These are phyloP conservation scores for Mormyrus hasselquistii DNA, from an alignment of 2,797 vertebrate genomes.

Conservation along the genomic window DNA sequence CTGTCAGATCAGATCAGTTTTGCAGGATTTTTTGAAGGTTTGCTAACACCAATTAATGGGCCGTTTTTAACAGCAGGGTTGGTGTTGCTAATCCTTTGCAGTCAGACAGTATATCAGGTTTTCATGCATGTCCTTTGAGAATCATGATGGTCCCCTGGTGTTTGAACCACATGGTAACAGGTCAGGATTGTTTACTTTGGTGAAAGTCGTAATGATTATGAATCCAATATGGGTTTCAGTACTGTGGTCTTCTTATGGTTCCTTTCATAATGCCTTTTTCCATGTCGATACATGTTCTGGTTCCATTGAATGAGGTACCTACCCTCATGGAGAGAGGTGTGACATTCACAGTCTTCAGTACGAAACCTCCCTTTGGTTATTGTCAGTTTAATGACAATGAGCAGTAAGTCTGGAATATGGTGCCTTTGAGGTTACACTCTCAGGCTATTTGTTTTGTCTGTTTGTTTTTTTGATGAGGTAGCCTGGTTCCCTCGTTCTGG, in stretches of 20 bases:
- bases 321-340: background rate
- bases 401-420: background rate
- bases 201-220: background rate
- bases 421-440: background rate
- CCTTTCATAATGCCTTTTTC: no score
- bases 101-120: background rate
- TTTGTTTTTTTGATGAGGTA: slow-evolving; percentile 32
- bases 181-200: background rate
- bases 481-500: slow-evolving; percentile 72
- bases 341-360: background rate
- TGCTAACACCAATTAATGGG: background rate
- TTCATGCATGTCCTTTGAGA: background rate
- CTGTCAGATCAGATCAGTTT: background rate
- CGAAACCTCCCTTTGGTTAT: background rate
- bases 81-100: background rate
- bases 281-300: background rate
- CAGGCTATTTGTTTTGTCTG: background rate
- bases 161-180: background rate
- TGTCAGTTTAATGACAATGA: background rate
- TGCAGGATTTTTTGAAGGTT: background rate
- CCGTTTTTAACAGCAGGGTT: background rate
- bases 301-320: background rate
- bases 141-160: background rate
- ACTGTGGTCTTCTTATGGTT: no score
- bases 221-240: no score